phyloP scores from a whole-genome alignment of 2,888 invertebrate genomes.

The Antheraea assamensis region DNA sequence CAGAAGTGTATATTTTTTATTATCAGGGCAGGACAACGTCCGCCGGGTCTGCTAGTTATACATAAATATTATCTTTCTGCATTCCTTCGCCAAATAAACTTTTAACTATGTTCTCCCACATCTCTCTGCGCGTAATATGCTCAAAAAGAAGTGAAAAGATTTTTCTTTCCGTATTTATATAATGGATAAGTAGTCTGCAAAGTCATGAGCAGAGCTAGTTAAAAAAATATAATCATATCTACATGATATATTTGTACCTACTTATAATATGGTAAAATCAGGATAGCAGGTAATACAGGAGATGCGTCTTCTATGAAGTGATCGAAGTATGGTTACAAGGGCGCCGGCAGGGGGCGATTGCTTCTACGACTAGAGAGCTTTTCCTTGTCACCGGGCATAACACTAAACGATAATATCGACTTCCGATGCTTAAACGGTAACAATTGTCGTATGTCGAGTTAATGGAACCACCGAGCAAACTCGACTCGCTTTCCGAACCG shows the following conservation, averaged over 20 bases:
- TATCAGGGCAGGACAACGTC: too few species aligned
- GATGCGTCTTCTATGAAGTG: constrained; percentile 2
- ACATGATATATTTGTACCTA: background rate
- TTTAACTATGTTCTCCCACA: too few species aligned
- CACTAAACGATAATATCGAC: constrained; percentile 78
- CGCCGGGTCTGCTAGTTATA: too few species aligned
- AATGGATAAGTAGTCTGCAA: too few species aligned
- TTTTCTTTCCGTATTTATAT: too few species aligned
- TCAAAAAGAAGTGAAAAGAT: too few species aligned
- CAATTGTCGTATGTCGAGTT: constrained; percentile 71
- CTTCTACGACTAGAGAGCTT: constrained; percentile 64
- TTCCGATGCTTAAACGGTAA: constrained; percentile 72
- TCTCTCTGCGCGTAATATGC: too few species aligned
- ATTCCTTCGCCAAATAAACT: too few species aligned
- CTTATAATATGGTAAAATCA: background rate
- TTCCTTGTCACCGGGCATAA: constrained; percentile 79
- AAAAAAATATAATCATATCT: background rate
- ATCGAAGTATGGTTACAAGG: constrained; percentile 1
- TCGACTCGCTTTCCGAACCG: constrained; percentile 17
- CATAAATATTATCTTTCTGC: too few species aligned
- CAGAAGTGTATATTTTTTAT: too few species aligned
- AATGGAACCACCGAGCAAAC: constrained; percentile 57
- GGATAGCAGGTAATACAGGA: background rate
- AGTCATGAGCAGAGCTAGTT: background rate
- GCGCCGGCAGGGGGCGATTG: constrained; percentile 55